Base-by-base conservation (phyloP, 1,140 invertebrate genomes). In the Phthorimaea operculella region DNA sequence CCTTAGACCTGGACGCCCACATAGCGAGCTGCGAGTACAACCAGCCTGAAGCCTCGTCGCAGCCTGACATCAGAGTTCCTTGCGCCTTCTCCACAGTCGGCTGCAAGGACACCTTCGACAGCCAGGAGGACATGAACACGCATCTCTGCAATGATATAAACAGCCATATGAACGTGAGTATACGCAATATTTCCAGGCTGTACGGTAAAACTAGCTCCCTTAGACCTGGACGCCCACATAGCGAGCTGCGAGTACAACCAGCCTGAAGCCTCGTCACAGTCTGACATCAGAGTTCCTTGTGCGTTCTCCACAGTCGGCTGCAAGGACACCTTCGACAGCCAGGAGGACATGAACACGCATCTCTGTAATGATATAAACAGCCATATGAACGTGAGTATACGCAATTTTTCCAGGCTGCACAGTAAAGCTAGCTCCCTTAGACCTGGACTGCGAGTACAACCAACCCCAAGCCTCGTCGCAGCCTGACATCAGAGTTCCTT, bases 211-310 rank as follows among this genome's bases (percentile, higher is more conserved):
- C 84, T 92, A 44, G 90, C 90, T 1, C 90, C 90, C 8, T 78
- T 93, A 51, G 91, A 93, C 70, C 78, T 93, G 55, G 90, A 93
- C n/a, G n/a, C n/a, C n/a, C n/a, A n/a, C n/a, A n/a, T n/a, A n/a
- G n/a, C n/a, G n/a, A n/a, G n/a, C 62, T 91, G 90, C 63, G 74
- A 86, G 53, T 88, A 82, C 68, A 88, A 88, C 51, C 76, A 86
- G 64, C 87, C 84, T 0, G 69, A 79, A 28, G 63, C 68, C 4
- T 79, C 79, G 0, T 57, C 63, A 0, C 76, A 70, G 36, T 54
- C 62, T 0, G 67, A 76, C 57, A 77, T 85, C 56, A 76, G 75
- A 60, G 77, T 87, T 33, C 71, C 82, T 2, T 91, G 90, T 62
- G 78, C 83, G 0, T 91, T 90, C 76, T 87, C 88, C 54, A 76